Conservation (phyloP, 2,888 invertebrate species). For the Schrankia costaestrigalis region DNA sequence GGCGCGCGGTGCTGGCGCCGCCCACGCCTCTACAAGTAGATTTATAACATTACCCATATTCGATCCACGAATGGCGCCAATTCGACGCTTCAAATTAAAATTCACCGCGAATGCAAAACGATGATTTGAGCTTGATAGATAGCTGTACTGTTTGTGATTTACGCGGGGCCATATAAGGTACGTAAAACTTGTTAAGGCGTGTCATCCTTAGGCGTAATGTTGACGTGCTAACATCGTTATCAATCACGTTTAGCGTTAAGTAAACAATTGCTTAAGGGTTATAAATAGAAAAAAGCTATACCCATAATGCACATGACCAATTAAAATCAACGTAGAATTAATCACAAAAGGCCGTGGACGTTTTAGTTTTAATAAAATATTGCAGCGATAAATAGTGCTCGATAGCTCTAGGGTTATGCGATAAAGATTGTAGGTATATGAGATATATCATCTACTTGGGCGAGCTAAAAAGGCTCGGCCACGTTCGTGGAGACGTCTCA, state of each 20-base stretch:
- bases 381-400: too few relatives aligned
- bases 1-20: constrained; percentile 54
- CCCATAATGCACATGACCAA: too few relatives aligned
- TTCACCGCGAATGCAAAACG: constrained; percentile 68
- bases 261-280: constrained; percentile 13
- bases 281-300: not conserved
- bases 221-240: constrained; percentile 24
- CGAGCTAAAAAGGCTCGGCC: constrained; percentile 35
- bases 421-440: constrained; percentile 26
- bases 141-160: constrained; percentile 64
- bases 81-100: constrained; percentile 77
- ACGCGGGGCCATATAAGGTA: constrained; percentile 52
- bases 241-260: constrained; percentile 35
- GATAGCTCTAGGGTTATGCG: constrained; percentile 26
- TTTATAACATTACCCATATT: constrained; percentile 80
- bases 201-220: constrained; percentile 34
- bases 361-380: too few relatives aligned
- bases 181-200: constrained; percentile 44
- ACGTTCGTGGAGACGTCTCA: constrained; percentile 27
- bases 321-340: too few relatives aligned
- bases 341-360: too few relatives aligned
- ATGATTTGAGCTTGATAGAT: constrained; percentile 66
- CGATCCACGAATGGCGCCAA: constrained; percentile 76
- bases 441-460: constrained; percentile 45
- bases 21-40: constrained; percentile 58